phyloP scores from a whole-genome alignment of 2,888 invertebrate species.

The Mamestra brassicae region DNA sequence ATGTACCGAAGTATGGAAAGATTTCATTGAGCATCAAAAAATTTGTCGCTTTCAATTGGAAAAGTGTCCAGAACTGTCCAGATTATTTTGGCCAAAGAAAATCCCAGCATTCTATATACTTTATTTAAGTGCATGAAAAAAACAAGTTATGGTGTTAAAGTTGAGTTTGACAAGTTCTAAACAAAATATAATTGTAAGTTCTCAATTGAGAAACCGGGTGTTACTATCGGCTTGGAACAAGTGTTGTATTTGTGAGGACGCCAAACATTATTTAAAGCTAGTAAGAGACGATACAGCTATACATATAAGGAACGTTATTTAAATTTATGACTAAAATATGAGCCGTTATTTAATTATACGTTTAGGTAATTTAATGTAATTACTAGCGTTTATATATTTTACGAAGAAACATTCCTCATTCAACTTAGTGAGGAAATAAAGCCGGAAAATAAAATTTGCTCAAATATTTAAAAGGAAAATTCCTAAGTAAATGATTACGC shows the following conservation, averaged over 20 bases:
- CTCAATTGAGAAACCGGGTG: neutral
- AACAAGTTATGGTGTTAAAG: too few relatives aligned
- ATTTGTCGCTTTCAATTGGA: too few relatives aligned
- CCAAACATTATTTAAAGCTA: constrained; percentile 8
- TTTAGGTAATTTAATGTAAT: too few relatives aligned
- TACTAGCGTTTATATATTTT: neutral
- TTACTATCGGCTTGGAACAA: neutral
- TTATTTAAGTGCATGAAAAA: too few relatives aligned
- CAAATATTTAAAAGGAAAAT: constrained; percentile 45
- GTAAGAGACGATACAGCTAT: neutral
- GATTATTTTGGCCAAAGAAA: too few relatives aligned
- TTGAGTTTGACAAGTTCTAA: too few relatives aligned
- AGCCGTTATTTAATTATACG: neutral
- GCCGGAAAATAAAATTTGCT: constrained; percentile 12
- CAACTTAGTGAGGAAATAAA: neutral
- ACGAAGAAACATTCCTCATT: constrained; percentile 9
- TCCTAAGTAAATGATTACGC: constrained; percentile 38
- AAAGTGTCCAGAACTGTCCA: too few relatives aligned
- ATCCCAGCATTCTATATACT: too few relatives aligned
- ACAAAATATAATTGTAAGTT: neutral
- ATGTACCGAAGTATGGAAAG: too few relatives aligned
- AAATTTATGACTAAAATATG: neutral
- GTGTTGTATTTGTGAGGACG: neutral
- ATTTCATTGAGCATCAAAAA: too few relatives aligned
- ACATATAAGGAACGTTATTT: neutral